Conservation (phyloP, 2,888 invertebrate genomes). For the Sphecodes monilicornis region DNA sequence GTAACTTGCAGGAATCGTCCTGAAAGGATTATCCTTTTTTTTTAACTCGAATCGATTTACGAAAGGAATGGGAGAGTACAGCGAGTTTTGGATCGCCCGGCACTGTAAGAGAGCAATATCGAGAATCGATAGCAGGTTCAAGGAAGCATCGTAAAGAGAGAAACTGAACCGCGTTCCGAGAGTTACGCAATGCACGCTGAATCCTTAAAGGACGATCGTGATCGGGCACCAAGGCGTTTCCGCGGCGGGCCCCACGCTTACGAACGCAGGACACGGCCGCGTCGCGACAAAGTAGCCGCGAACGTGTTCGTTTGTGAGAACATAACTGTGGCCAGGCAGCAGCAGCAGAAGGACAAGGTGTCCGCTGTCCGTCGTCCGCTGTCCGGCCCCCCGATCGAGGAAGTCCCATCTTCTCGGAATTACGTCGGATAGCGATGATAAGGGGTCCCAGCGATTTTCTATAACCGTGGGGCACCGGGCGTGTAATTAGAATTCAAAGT, state of each 20-base stretch:
- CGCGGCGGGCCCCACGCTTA: slow-evolving; percentile 39
- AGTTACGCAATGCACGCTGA: slow-evolving; percentile 60
- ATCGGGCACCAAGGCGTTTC: slow-evolving; percentile 47
- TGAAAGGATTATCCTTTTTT: not conserved
- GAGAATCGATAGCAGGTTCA: slow-evolving; percentile 10
- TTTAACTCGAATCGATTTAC: not conserved
- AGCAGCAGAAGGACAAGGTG: slow-evolving; percentile 34
- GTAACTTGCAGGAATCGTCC: too few relatives aligned
- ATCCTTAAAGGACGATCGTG: slow-evolving; percentile 55
- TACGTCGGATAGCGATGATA: slow-evolving; percentile 61
- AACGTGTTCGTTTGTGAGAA: slow-evolving; percentile 57
- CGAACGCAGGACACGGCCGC: slow-evolving; percentile 55
- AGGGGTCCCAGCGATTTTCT: slow-evolving; percentile 51
- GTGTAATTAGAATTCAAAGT: slow-evolving; percentile 56
- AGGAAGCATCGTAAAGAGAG: slow-evolving; percentile 17
- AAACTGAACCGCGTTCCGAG: slow-evolving; percentile 49
- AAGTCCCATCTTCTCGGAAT: slow-evolving; percentile 63
- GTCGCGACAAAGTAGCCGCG: slow-evolving; percentile 62
- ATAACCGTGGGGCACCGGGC: slow-evolving; percentile 33
- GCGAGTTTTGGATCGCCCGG: not conserved
- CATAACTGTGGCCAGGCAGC: slow-evolving; percentile 19
- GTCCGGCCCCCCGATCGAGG: slow-evolving; percentile 45
- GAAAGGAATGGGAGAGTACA: not conserved
- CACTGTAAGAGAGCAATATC: not conserved
- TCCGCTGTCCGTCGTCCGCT: slow-evolving; percentile 34